Evolutionary conservation across 1,140 invertebrate species (phyloP), one percentile per base, ranked within the genome.

Genomic region (Trichoplusia ni): DNA sequence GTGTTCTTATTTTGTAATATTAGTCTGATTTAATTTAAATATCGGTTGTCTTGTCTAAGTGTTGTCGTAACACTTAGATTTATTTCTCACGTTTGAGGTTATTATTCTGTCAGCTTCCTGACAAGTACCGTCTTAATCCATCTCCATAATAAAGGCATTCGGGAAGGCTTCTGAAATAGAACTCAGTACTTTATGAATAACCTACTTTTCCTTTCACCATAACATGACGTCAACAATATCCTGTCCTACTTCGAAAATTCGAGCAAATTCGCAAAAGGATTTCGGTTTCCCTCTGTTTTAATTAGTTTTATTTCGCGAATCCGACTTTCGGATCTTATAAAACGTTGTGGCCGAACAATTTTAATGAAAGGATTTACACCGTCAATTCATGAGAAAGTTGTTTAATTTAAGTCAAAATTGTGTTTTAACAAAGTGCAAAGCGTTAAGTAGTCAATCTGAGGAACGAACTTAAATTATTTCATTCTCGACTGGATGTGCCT

Each of bases 321-420:
- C 72, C 65, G 73, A 76, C 62, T 79, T 73, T 65, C 67, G 44
- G 69, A 79, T 75, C 77, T 85, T 79, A 83, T 79, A 75, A 82
- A 82, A 77, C 70, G 70, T 79, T 77, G 82, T 62, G 78, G 81
- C 74, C 72, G 75, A 83, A 84, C 75, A 80, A 79, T 75, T 86
- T 86, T 80, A 82, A 84, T 84, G 76, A 81, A 81, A 86, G 72
- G 71, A 77, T 78, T 81, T 74, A 75, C 73, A 72, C 65, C 73
- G 69, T 79, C 71, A 71, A 69, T 69, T 71, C 65, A 68, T 58
- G 46, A 58, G 46, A 33, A 71, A 75, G 54, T 75, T 79, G 73
- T 76, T 76, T 73, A 73, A 78, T 78, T 78, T 64, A 77, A 64
- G 66, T 69, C 68, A 62, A 73, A 75, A 78, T 73, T 75, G 64